A percentile compares a stretch with the other conserved stretches of the same genome.
These are phyloP conservation scores for Typhlichthys subterraneus DNA, from an alignment of 2,797 vertebrate genomes.

Conservation along the genomic window DNA sequence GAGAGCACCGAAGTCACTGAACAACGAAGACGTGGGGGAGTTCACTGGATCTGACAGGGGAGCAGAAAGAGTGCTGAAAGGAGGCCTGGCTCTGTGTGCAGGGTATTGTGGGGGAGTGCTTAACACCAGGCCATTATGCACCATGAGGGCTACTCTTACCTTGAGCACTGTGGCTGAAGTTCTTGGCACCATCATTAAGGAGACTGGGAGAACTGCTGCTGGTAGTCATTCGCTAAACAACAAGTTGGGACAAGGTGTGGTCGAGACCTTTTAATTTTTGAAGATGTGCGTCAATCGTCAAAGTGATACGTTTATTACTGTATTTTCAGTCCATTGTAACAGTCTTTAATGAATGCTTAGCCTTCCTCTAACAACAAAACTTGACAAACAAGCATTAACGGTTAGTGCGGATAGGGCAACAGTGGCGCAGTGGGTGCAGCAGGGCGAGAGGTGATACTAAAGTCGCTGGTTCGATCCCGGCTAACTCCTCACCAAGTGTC, in stretches of 20 bases:
- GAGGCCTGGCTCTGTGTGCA: background rate
- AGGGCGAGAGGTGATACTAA: too few relatives aligned
- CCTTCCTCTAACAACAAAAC: background rate
- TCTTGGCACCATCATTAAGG: slow-evolving; percentile 98
- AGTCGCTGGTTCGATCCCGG: too few relatives aligned
- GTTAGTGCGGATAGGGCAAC: too few relatives aligned
- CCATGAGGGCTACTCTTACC: slow-evolving; percentile 76
- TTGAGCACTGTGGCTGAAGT: slow-evolving; percentile 89
- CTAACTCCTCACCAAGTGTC: too few relatives aligned
- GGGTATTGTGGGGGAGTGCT: background rate
- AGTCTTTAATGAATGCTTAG: background rate
- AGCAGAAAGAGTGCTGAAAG: background rate
- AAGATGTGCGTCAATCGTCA: background rate
- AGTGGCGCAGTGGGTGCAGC: too few relatives aligned
- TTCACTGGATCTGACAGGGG: slow-evolving; percentile 87
- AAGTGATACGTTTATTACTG: background rate
- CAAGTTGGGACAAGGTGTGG: slow-evolving; percentile 11
- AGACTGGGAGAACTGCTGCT: slow-evolving; percentile 99
- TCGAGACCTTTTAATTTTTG: background rate
- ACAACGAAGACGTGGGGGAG: slow-evolving; percentile 93
- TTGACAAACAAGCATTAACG: too few relatives aligned
- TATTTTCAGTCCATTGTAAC: background rate
- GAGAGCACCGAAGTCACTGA: slow-evolving; percentile 98
- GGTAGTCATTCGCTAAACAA: slow-evolving; percentile 91
- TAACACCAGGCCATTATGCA: background rate